These are phyloP conservation scores for Adelphocoris suturalis DNA, from an alignment of 2,888 invertebrate species.

Conservation along the genomic window DNA sequence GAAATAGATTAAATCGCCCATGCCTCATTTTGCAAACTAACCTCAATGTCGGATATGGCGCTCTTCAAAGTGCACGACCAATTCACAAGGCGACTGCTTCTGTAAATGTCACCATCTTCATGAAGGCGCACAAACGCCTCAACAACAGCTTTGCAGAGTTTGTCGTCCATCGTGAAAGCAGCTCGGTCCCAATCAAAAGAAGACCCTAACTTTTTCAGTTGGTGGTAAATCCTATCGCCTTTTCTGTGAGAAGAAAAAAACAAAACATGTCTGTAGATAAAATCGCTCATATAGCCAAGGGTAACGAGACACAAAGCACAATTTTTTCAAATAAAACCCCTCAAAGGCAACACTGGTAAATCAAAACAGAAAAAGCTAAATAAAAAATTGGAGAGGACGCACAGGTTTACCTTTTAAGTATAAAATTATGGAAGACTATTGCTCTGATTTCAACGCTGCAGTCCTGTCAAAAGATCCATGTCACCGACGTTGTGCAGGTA, in stretches of 20 bases:
- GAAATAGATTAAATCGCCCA: no score
- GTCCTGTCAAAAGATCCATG: no score
- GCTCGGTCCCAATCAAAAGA: slow-evolving; percentile 97
- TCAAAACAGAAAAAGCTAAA: no score
- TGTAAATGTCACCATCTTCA: slow-evolving; percentile 92
- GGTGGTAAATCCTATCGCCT: slow-evolving; percentile 88
- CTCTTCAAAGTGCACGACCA: slow-evolving; percentile 98
- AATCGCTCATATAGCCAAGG: no score
- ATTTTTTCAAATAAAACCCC: no score
- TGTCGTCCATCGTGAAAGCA: slow-evolving; percentile 97
- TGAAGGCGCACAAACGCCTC: slow-evolving; percentile 96
- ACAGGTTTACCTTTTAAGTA: no score
- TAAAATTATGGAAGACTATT: no score
- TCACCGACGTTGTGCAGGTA: no score
- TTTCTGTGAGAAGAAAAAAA: slow-evolving; percentile 80
- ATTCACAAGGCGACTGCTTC: slow-evolving; percentile 96
- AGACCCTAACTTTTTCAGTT: slow-evolving; percentile 93
- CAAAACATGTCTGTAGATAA: background rate
- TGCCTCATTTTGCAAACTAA: slow-evolving; percentile 76
- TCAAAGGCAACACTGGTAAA: no score
- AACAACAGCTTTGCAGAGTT: slow-evolving; percentile 91
- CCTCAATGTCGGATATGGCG: slow-evolving; percentile 99
- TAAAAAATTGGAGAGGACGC: no score
- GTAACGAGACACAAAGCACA: no score
- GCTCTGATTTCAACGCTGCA: no score